phyloP scores from a whole-genome alignment of 2,113 vertebrate species.

The Dipodomys spectabilis region DNA sequence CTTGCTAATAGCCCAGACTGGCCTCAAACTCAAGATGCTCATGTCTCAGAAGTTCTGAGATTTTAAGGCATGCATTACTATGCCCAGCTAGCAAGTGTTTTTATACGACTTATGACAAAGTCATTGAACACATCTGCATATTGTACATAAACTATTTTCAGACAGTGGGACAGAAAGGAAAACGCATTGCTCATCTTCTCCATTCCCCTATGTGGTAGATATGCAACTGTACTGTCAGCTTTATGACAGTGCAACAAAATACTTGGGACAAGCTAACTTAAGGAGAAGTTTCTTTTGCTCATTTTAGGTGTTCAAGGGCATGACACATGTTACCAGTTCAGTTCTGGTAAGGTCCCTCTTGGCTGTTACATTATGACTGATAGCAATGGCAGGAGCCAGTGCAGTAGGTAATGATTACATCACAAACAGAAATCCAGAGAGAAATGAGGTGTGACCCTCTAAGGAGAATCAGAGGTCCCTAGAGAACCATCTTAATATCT shows the following conservation, averaged over 20 bases:
- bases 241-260: background rate
- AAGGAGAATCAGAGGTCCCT: background rate
- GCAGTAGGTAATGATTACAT: background rate
- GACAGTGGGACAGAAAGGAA: background rate
- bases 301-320: background rate
- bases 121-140: too few relatives aligned
- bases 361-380: background rate
- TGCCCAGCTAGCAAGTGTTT: too few relatives aligned
- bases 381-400: background rate
- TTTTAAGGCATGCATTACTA: too few relatives aligned
- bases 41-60: too few relatives aligned
- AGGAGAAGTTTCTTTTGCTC: background rate
- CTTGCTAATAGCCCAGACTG: too few relatives aligned
- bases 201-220: conserved; percentile 28
- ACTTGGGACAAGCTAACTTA: background rate
- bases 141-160: background rate
- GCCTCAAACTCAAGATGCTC: too few relatives aligned
- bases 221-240: background rate
- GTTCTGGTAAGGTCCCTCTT: background rate
- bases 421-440: background rate
- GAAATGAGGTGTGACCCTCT: background rate
- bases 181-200: background rate
- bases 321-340: background rate
- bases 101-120: too few relatives aligned
- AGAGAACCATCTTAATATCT: background rate